phyloP scores from a whole-genome alignment of 1,140 invertebrate species.

The Vanessa tameamea region DNA sequence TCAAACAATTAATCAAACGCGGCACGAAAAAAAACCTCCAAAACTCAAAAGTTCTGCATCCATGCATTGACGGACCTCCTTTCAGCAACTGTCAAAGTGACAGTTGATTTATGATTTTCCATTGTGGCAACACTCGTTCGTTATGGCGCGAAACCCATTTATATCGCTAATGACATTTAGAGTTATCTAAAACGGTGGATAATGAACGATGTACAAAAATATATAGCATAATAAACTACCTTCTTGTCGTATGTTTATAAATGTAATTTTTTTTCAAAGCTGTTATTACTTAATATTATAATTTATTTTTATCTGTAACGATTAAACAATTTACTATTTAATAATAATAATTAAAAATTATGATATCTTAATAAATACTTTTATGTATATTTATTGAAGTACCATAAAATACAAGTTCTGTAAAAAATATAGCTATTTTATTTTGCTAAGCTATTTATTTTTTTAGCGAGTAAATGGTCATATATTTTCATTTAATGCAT shows the following conservation, averaged over 20 bases:
- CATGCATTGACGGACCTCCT: slow-evolving; percentile 71
- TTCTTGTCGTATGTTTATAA: not conserved
- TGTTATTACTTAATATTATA: not conserved
- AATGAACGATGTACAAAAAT: slow-evolving; percentile 30
- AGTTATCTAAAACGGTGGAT: slow-evolving; percentile 43
- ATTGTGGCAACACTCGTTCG: slow-evolving; percentile 71
- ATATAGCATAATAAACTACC: not conserved
- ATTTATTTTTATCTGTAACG: not conserved
- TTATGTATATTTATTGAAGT: too few relatives aligned
- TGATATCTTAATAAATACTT: too few relatives aligned
- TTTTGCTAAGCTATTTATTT: not conserved
- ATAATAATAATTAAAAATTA: too few relatives aligned
- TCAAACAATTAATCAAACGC: slow-evolving; percentile 66
- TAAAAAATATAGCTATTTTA: too few relatives aligned
- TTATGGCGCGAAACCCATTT: slow-evolving; percentile 70
- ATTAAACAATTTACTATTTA: too few relatives aligned
- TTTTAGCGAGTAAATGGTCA: not conserved
- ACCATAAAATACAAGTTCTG: too few relatives aligned
- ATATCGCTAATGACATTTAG: slow-evolving; percentile 70
- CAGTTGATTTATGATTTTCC: slow-evolving; percentile 74
- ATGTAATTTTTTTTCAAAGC: not conserved
- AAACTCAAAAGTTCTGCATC: slow-evolving; percentile 73
- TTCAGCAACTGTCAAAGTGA: slow-evolving; percentile 74
- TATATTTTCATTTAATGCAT: not conserved
- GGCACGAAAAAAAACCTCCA: slow-evolving; percentile 50